Evolutionary conservation across 2,113 vertebrate genomes (phyloP).

Genomic region (Bambusicola thoracicus): DNA sequence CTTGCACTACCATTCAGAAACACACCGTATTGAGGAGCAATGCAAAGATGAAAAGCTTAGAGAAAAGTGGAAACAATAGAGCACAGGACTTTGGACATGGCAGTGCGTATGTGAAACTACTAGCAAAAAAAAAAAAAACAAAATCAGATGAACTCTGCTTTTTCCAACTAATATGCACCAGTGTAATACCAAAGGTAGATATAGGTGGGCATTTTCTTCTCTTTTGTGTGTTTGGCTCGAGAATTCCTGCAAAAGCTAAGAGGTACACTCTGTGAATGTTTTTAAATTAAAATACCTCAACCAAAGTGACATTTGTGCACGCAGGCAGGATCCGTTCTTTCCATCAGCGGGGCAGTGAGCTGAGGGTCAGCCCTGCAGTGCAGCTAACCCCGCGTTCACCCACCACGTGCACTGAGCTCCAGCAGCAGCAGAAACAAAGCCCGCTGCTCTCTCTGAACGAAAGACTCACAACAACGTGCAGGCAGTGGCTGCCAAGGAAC

Average conservation of each 20-base stretch:
- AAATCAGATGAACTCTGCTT: neutral
- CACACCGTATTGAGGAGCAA: neutral
- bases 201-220: neutral
- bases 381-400: neutral
- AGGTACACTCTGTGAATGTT: neutral
- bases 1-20: neutral
- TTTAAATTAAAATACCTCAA: neutral
- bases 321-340: neutral
- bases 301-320: neutral
- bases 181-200: neutral
- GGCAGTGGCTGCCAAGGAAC: neutral
- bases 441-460: neutral
- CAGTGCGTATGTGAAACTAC: neutral
- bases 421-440: neutral
- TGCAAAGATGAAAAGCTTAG: neutral
- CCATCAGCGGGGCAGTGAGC: neutral
- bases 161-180: neutral
- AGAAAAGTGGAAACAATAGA: neutral
- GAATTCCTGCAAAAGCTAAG: neutral
- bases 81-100: neutral
- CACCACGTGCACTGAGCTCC: accelerated
- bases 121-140: neutral
- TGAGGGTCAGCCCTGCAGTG: neutral
- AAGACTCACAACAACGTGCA: neutral
- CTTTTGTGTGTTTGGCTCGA: neutral